Percentiles rank a stretch among this genome's conserved stretches.
Evolutionary conservation across 2,888 invertebrate genomes (phyloP).

Genomic region (Eupithecia abbreviata): DNA sequence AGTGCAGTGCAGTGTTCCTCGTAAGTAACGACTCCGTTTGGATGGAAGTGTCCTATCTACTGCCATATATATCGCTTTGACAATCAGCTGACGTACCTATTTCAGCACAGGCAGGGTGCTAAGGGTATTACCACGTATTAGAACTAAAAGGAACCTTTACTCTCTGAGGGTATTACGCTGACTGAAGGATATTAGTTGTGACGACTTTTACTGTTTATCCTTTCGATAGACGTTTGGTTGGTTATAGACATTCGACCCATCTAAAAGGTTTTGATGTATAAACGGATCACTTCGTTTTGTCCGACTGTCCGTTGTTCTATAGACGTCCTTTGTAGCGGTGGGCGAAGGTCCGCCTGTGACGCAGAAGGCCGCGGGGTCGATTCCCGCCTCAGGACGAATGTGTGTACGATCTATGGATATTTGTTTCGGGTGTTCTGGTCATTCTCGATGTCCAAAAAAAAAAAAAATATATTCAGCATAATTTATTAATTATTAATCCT

Average conservation of each 20-base stretch:
- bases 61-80: constrained; percentile 9
- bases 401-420: no score
- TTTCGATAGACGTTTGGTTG: neutral
- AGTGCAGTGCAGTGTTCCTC: neutral
- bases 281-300: neutral
- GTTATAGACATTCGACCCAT: neutral
- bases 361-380: no score
- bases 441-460: no score
- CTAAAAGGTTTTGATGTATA: neutral
- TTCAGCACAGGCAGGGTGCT: neutral
- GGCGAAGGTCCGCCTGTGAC: no score
- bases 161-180: neutral
- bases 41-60: neutral
- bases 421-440: no score
- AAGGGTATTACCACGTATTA: constrained; percentile 2
- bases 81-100: constrained; percentile 4
- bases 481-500: no score
- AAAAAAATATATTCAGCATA: no score
- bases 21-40: neutral
- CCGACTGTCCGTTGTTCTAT: neutral
- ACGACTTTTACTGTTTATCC: neutral
- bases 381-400: no score
- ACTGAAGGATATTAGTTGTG: neutral
- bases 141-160: neutral
- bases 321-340: no score